Evolutionary conservation across 2,888 invertebrate species (phyloP).

Genomic region (Molorchus minor): DNA sequence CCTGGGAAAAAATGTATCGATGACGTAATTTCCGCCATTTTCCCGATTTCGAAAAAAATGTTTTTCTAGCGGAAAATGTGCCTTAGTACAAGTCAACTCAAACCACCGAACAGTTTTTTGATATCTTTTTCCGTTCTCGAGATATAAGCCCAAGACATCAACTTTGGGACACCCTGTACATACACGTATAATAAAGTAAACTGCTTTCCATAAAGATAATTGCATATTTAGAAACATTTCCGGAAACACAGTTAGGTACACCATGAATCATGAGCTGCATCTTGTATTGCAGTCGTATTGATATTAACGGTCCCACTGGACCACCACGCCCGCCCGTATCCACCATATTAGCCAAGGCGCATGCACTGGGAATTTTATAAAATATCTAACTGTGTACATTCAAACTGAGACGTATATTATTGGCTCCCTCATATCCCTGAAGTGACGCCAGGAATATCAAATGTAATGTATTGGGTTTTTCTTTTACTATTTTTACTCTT

Average conservation of each 20-base stretch:
- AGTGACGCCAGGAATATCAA: slow-evolving; percentile 41
- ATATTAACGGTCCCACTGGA: slow-evolving; percentile 34
- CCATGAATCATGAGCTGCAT: background rate
- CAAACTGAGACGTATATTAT: slow-evolving; percentile 3
- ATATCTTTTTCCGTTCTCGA: too few species aligned
- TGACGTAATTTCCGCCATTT: too few species aligned
- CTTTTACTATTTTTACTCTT: slow-evolving; percentile 22
- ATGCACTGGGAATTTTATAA: slow-evolving; percentile 41
- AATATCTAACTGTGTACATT: slow-evolving; percentile 40
- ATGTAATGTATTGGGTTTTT: slow-evolving; percentile 35
- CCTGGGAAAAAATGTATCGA: too few species aligned
- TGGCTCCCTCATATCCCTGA: slow-evolving; percentile 30
- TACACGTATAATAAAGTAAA: too few species aligned
- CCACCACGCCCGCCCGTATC: slow-evolving; percentile 33
- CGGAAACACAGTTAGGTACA: background rate
- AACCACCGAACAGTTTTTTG: too few species aligned
- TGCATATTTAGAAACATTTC: background rate
- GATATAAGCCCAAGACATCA: too few species aligned
- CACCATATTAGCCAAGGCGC: slow-evolving; percentile 28
- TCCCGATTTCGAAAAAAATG: too few species aligned
- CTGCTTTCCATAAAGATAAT: too few species aligned
- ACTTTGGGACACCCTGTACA: too few species aligned
- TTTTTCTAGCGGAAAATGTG: too few species aligned
- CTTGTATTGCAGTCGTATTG: slow-evolving; percentile 9
- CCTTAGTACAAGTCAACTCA: too few species aligned